Evolutionary conservation across 2,888 invertebrate species (phyloP).

Genomic region (Megastigmus dorsalis): DNA sequence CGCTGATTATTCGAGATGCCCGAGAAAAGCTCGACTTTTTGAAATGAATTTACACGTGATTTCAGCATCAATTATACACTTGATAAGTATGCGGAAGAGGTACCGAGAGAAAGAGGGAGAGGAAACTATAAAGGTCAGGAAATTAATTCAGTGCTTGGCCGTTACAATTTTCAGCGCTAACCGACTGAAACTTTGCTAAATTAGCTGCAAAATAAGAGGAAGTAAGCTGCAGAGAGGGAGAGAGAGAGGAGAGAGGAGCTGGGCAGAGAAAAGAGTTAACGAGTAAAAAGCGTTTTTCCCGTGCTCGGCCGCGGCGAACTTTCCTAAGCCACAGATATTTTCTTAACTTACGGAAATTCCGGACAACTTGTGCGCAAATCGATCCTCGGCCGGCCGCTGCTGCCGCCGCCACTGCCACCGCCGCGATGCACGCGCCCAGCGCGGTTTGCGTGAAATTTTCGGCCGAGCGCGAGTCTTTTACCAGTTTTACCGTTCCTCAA

Average conservation of each 20-base stretch:
- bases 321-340: constrained; percentile 50
- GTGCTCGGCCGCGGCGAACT: constrained; percentile 16
- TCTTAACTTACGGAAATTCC: constrained; percentile 43
- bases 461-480: too few species aligned
- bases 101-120: too few species aligned
- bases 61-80: constrained; percentile 16
- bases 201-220: constrained; percentile 46
- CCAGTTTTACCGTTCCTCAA: too few species aligned
- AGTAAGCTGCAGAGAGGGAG: neutral
- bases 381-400: neutral
- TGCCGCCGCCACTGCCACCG: too few species aligned
- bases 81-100: constrained; percentile 3
- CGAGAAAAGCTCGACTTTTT: too few species aligned
- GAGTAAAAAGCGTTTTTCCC: constrained; percentile 20
- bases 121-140: too few species aligned
- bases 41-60: too few species aligned
- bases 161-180: constrained; percentile 44
- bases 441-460: neutral
- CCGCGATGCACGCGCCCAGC: neutral
- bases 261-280: constrained; percentile 24
- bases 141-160: constrained; percentile 30
- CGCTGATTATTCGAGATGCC: too few species aligned
- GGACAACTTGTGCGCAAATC: constrained; percentile 35
- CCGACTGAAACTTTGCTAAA: constrained; percentile 48
- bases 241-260: neutral